Evolutionary conservation across 2,888 invertebrate species (phyloP).

Genomic region (Aradus depressus): DNA sequence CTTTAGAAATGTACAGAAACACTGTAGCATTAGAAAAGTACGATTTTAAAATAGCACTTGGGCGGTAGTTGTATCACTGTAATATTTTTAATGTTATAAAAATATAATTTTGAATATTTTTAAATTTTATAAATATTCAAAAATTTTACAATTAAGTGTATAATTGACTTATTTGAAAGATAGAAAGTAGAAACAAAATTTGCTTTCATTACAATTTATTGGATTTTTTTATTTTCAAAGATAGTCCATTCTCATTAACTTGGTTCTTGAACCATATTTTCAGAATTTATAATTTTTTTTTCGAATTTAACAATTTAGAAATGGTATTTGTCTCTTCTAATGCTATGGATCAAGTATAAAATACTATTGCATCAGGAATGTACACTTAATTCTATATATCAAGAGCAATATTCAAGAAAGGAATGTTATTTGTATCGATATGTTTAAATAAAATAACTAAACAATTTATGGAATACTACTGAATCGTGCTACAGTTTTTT

Average conservation of each 20-base stretch:
- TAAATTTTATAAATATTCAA: neutral
- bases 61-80: too few species aligned
- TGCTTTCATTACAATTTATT: neutral
- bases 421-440: neutral
- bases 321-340: too few species aligned
- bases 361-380: too few species aligned
- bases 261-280: neutral
- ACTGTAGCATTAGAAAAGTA: too few species aligned
- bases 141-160: neutral
- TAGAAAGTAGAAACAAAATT: neutral
- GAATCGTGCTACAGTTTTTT: too few species aligned
- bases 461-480: too few species aligned
- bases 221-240: neutral
- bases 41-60: too few species aligned
- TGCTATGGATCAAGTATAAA: too few species aligned
- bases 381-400: too few species aligned
- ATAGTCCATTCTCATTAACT: neutral
- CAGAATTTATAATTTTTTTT: neutral
- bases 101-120: too few species aligned
- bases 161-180: neutral
- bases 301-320: neutral
- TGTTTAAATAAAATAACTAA: too few species aligned
- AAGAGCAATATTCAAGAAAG: neutral
- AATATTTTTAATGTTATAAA: too few species aligned
- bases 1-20: slow-evolving; percentile 9